Percentiles rank a stretch among this genome's conserved stretches.
Conservation (phyloP, 2,113 vertebrate species). For the Salvator merianae region DNA sequence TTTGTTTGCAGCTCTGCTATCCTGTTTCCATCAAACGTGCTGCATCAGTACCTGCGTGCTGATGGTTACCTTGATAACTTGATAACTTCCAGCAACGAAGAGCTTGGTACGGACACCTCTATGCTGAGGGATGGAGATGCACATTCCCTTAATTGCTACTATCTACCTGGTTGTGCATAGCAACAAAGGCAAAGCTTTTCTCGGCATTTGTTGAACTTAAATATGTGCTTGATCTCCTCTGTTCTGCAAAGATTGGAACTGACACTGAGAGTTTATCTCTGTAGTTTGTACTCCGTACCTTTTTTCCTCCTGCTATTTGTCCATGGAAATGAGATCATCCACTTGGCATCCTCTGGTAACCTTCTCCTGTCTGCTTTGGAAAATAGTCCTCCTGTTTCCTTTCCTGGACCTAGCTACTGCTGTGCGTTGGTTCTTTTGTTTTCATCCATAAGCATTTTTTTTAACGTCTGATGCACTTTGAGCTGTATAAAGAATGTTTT, state of each 20-base stretch:
- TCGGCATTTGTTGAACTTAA: neutral
- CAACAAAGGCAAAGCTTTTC: neutral
- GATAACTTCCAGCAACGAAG: neutral
- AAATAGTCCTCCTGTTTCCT: neutral
- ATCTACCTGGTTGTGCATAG: neutral
- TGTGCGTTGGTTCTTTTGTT: constrained; percentile 4
- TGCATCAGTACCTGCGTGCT: neutral
- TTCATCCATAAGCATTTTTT: constrained; percentile 43
- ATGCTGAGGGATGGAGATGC: neutral
- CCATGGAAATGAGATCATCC: constrained; percentile 3
- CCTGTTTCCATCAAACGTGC: constrained; percentile 21
- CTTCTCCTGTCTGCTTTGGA: neutral
- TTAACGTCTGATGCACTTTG: constrained; percentile 53
- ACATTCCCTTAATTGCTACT: neutral
- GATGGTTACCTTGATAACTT: neutral
- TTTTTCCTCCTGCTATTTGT: neutral
- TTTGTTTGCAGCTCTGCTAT: constrained; percentile 19
- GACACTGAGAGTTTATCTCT: constrained; percentile 9
- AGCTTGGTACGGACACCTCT: neutral
- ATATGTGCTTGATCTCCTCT: neutral
- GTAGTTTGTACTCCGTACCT: neutral
- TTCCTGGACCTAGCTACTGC: neutral
- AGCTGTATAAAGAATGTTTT: constrained; percentile 47
- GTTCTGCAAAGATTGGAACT: neutral
- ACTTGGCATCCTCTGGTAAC: neutral